These are phyloP conservation scores for Sesia apiformis DNA, from an alignment of 2,888 invertebrate genomes.

Conservation along the genomic window DNA sequence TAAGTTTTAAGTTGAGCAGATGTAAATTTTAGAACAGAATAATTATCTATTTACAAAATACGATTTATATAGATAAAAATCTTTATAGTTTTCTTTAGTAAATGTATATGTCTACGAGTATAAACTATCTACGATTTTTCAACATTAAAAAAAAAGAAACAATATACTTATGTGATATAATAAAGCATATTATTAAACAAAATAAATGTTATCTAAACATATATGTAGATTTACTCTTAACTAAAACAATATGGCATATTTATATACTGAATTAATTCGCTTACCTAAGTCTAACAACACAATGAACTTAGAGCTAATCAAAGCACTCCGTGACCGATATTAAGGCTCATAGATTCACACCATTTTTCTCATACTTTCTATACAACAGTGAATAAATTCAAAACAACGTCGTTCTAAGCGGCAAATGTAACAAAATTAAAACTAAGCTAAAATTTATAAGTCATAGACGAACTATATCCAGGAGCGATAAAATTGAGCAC, in stretches of 20 bases:
- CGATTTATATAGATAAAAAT: slow-evolving; percentile 52
- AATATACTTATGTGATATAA: slow-evolving; percentile 22
- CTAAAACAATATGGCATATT: slow-evolving; percentile 36
- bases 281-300: slow-evolving; percentile 44
- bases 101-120: slow-evolving; percentile 49
- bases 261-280: slow-evolving; percentile 31
- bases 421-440: slow-evolving; percentile 58
- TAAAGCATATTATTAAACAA: slow-evolving; percentile 18
- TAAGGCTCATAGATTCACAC: slow-evolving; percentile 50
- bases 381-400: slow-evolving; percentile 66
- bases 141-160: slow-evolving; percentile 37
- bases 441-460: slow-evolving; percentile 50
- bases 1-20: slow-evolving; percentile 71
- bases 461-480: slow-evolving; percentile 29
- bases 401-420: slow-evolving; percentile 53
- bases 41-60: slow-evolving; percentile 70
- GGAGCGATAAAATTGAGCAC: too few species aligned
- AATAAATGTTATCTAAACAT: neutral
- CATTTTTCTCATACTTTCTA: slow-evolving; percentile 29
- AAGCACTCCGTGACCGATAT: slow-evolving; percentile 29
- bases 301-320: slow-evolving; percentile 55
- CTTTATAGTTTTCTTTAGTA: slow-evolving; percentile 37
- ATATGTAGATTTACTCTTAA: neutral
- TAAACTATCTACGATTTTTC: slow-evolving; percentile 35
- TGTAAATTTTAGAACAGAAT: slow-evolving; percentile 66